Base-by-base conservation (phyloP, 30 jellyfish, hydroid and myxozoan genomes). In the Sanderia malayensis region DNA sequence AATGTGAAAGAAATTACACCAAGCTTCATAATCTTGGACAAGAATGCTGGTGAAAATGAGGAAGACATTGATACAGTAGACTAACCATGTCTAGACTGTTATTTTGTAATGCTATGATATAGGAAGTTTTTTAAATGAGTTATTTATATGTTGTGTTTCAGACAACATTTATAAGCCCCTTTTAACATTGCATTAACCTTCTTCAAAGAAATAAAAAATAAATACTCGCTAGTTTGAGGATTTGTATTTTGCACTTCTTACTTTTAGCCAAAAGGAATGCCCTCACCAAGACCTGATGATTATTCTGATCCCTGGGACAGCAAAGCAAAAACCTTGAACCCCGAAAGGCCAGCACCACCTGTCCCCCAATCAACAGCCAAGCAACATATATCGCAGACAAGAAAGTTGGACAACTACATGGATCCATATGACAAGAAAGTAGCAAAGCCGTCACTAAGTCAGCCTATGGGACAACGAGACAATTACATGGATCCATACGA, bases 301-400 rank as follows among this genome's bases (percentile, higher is more conserved):
- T 89, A 89, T 29, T 41, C 53, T 31, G 97, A 89, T 47, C 97
- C 97, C 2, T 89, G 97, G 97, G 97, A 89, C 73, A 77, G 80
- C 67, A 74, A 53, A 73, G 34, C 47, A 53, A 31, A 29, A 4
- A 2, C 59, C 13, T 21, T 49, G 3, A 62, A 30, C 20, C 20
- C 69, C 1, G n/a, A n/a, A n/a, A n/a, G n/a, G n/a, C n/a, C n/a
- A n/a, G n/a, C n/a, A n/a, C n/a, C n/a, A n/a, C n/a, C n/a, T n/a
- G n/a, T n/a, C n/a, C 28, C 71, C 33, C 44, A 24, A 0, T 27
- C 62, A 34, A 67, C 33, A 0, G 30, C 72, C 30, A 52, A 44
- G n/a, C 60, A 52, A 58, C 77, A 77, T 0, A 15, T 34, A 18
- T 15, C 59, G 15, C 41, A 46, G 19, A 68, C 33, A 37, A 74